Base-by-base conservation (phyloP, 1,140 invertebrate species). In the Orius insidiosus region DNA sequence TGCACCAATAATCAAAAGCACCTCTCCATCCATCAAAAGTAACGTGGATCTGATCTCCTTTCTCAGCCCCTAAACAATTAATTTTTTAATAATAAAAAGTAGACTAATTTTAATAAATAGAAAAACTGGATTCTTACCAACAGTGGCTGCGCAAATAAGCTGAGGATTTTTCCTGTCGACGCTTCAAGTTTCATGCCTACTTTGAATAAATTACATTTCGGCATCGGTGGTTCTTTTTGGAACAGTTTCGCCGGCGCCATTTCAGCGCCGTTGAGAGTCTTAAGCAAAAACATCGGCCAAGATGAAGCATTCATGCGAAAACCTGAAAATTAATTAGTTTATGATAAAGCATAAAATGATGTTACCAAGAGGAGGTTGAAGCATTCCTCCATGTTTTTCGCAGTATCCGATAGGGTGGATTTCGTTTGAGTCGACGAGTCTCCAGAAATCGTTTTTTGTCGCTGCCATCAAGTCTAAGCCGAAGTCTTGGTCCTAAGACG, bases 381-480 rank as follows among this genome's bases (percentile, higher is more conserved):
- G 61, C 75, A 93, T 86, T 7, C 84, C 88, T 32, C 85, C 85
- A 58, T 82, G 77, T 63, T 87, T 87, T 60, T 96, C 87, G 67
- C 88, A 93, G 58, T 88, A 76, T 1, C 92, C 93, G 58, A 96
- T 88, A 5, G 86, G 80, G 68, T 94, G 85, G 40, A 97, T 89
- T 57, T 95, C 89, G 50, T 76, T 80, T 11, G 88, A 89, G 66
- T 98, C 93, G 0, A 96, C 89, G 16, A 97, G 67, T 46, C 90
- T 69, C 90, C 92, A 98, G 60, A 97, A 97, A 65, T 96, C 92
- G 68, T 97, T 97, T 60, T 92, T 94, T 89, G 59, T 96, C 93
- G 59, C 86, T 92, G 15, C 94, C 94, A 68, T 97, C 93, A 2
- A 97, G 66, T 50, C 94, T 71, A 31, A 98, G 63, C 49, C 90